Base-by-base conservation (phyloP, 2,797 vertebrate species). In the Enteromius paludinosus region DNA sequence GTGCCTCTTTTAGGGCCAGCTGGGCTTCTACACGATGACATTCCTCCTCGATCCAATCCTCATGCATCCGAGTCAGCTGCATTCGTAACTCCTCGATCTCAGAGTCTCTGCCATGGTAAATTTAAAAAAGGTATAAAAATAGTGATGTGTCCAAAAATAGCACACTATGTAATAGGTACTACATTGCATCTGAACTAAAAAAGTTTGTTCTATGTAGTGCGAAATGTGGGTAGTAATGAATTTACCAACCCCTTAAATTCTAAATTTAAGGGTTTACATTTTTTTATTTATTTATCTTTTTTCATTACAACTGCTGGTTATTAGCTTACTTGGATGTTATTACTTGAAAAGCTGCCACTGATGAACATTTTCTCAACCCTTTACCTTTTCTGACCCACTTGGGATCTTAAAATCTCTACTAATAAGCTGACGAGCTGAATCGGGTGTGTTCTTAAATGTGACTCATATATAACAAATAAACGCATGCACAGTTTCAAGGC, bases 31-130 rank as follows among this genome's bases (percentile, higher is more conserved):
- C 96, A 0, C 98, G 97, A 85, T 99, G 97, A 70, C 98, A 99
- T 77, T 99, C 98, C 91, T 99, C 98, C 90, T 99, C 97, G 0
- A 99, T 97, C 98, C 98, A 99, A 90, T 99, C 98, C 82, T 99
- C 97, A 87, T 99, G 98, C 98, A 99, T 99, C 88, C 96, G 92
- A 0, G 96, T 96, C 85, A 99, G 93, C 89, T 98, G 97, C 0
- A 90, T 94, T 89, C 97, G 96, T 87, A 99, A 89, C 87, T 97
- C 97, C 10, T 97, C 97, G 0, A 99, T 96, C 92, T 99, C 97
- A 0, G 93, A 94, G 84, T 98, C 97, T 90, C 98, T 99, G 92
- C 0, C 3, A 10, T 66, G 38, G 71, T 9, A 38, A 35, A 14
- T 30, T 0, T 15, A 84, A 73, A 78, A 73, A 59, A 20, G 62